Evolutionary conservation across 2,797 vertebrate genomes (phyloP).

Genomic region (Rhinoraja longicauda): DNA sequence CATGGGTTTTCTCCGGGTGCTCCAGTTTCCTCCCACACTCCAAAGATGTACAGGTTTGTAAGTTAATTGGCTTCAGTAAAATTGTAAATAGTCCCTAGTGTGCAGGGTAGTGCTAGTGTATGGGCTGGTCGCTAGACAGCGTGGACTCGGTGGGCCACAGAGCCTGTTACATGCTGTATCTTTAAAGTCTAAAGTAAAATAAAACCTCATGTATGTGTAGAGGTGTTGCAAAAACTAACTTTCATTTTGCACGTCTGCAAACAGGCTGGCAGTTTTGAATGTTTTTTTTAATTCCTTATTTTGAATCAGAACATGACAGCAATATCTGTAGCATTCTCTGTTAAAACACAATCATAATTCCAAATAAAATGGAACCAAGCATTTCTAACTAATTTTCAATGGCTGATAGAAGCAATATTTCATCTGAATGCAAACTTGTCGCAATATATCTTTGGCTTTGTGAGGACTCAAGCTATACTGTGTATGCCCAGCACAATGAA

Average conservation of each 20-base stretch:
- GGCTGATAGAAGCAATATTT: neutral
- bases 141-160: no score
- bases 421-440: neutral
- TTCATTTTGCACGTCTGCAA: neutral
- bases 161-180: no score
- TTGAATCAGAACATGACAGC: neutral
- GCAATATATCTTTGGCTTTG: neutral
- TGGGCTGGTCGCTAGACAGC: no score
- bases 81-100: no score
- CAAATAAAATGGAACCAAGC: neutral
- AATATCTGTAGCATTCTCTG: neutral
- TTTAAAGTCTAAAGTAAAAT: no score
- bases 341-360: neutral
- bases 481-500: neutral
- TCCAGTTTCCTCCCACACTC: no score
- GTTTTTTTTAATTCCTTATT: neutral
- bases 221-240: neutral
- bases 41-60: no score
- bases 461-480: neutral
- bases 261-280: neutral
- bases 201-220: neutral
- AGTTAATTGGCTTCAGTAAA: no score
- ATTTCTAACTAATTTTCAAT: neutral
- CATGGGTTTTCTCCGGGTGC: no score
- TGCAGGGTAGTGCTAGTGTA: no score